Conservation (phyloP, 2,113 vertebrate genomes). For the Zeus faber region DNA sequence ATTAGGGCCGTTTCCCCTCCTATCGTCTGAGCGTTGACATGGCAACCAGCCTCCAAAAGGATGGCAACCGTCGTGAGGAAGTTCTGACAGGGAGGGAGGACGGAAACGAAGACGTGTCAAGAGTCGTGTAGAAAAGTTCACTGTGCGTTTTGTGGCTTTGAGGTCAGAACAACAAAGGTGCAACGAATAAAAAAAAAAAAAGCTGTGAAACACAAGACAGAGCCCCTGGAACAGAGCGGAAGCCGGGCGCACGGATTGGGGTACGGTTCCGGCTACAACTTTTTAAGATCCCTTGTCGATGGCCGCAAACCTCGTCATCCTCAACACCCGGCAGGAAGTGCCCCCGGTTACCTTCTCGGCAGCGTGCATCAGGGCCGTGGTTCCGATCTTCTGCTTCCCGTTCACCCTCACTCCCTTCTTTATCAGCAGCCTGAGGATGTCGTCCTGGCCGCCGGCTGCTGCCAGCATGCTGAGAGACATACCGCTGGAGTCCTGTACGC, state of each 20-base stretch:
- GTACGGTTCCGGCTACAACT: too few species aligned
- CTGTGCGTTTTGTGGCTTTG: too few species aligned
- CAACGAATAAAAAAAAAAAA: too few species aligned
- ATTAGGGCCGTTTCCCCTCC: constrained; percentile 92
- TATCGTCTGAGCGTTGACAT: constrained; percentile 86
- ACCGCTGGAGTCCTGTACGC: constrained; percentile 86
- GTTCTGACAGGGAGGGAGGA: constrained; percentile 80
- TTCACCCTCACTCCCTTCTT: constrained; percentile 92
- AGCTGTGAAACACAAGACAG: too few species aligned
- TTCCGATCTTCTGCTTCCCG: constrained; percentile 89
- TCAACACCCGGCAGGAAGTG: too few species aligned
- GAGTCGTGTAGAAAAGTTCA: too few species aligned
- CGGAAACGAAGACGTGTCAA: too few species aligned
- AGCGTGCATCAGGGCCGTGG: constrained; percentile 92
- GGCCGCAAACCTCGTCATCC: too few species aligned
- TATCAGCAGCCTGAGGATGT: constrained; percentile 89
- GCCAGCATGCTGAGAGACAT: constrained; percentile 96
- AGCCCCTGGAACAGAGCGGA: too few species aligned
- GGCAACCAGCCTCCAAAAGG: constrained; percentile 92
- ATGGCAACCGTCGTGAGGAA: constrained; percentile 93
- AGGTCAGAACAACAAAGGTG: too few species aligned
- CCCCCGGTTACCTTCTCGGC: constrained; percentile 85
- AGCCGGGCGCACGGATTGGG: too few species aligned
- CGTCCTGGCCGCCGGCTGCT: constrained; percentile 92
- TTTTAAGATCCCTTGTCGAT: too few species aligned